phyloP scores from a whole-genome alignment of 2,888 invertebrate genomes.

The Leptopilina drosophilae region DNA sequence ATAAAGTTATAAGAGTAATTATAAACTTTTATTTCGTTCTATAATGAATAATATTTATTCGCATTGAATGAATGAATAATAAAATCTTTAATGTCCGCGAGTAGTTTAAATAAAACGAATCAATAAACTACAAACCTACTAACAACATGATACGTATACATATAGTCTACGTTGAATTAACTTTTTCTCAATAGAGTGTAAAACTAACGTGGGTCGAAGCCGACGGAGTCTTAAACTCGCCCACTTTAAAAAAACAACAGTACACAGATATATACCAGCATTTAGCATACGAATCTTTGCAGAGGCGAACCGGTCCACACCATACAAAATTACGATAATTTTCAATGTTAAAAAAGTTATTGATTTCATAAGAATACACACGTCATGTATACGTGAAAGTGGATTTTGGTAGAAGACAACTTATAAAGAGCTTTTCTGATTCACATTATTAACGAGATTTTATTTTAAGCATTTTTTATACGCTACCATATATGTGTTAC shows the following conservation, averaged over 20 bases:
- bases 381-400: conserved; percentile 43
- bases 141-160: no score
- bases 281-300: conserved; percentile 51
- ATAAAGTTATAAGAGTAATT: no score
- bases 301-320: conserved; percentile 56
- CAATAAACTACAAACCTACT: no score
- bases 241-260: conserved; percentile 48
- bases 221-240: conserved; percentile 54
- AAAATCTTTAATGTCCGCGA: no score
- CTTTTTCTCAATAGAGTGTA: conserved; percentile 38
- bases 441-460: not conserved
- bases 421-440: conserved; percentile 30
- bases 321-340: conserved; percentile 48
- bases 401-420: conserved; percentile 44
- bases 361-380: conserved; percentile 52
- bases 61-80: no score
- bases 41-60: no score
- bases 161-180: not conserved
- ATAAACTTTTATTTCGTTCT: no score
- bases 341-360: conserved; percentile 46
- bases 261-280: conserved; percentile 35
- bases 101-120: no score
- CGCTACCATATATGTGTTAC: not conserved
- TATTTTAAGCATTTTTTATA: not conserved
- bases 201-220: conserved; percentile 53